These are phyloP conservation scores for Schizothorax lantsangensis DNA, from an alignment of 2,797 vertebrate species.

Conservation along the genomic window DNA sequence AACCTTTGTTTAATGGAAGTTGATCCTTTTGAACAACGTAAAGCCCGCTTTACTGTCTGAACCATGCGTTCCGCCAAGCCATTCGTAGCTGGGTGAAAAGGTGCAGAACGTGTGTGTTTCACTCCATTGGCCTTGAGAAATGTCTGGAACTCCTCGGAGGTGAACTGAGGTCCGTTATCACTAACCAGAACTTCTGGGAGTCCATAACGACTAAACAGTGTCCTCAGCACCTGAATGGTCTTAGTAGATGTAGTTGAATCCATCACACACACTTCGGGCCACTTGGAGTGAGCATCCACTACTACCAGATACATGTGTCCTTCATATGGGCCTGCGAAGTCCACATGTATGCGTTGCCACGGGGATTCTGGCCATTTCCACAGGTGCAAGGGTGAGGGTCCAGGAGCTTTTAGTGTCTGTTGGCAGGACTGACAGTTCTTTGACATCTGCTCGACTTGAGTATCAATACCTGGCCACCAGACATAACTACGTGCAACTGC, in stretches of 20 bases:
- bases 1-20: not conserved
- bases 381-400: not conserved
- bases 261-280: too few relatives aligned
- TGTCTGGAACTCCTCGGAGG: not conserved
- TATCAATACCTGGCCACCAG: not conserved
- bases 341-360: constrained; percentile 9
- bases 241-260: too few relatives aligned
- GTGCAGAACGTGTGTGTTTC: not conserved
- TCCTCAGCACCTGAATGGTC: not conserved
- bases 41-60: not conserved
- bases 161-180: not conserved
- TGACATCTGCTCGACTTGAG: not conserved
- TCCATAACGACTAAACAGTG: not conserved
- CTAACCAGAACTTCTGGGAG: not conserved
- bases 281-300: too few relatives aligned
- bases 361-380: constrained; percentile 15
- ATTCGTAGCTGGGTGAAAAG: not conserved
- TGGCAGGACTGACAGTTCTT: not conserved
- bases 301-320: too few relatives aligned
- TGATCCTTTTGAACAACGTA: not conserved
- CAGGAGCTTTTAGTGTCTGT: not conserved
- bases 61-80: not conserved
- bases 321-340: too few relatives aligned
- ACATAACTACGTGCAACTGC: too few relatives aligned
- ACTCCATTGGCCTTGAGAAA: not conserved